Evolutionary conservation across 2,888 invertebrate genomes (phyloP), one percentile per base, ranked within the genome.

Genomic region (Odiellus spinosus): DNA sequence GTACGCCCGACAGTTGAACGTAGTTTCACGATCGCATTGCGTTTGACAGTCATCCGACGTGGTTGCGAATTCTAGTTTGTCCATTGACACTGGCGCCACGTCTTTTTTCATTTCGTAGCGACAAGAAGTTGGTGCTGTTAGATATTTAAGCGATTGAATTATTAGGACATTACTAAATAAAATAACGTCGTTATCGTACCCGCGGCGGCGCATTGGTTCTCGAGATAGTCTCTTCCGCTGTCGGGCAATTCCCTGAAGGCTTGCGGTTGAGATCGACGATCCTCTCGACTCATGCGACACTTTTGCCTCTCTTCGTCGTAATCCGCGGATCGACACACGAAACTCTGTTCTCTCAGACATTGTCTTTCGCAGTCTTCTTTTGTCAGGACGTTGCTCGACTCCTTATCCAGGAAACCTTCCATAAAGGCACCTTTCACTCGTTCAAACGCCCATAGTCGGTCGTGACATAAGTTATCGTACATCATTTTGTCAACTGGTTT

Each of bases 291-390:
- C 53, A 72, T 56, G 20, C 68, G 63, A 57, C 71, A 71, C 33
- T 66, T 60, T 46, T 63, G 60, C 46, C 60, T 57, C 32, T 63
- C 61, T 50, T 68, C 67, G 56, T 71, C 70, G 61, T 68, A 73
- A 57, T 72, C 71, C 45, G 69, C 71, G 8, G 71, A 71, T 45
- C 68, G 64, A 61, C 72, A 72, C 14, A 66, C 64, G 58, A 72
- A 72, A 34, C 65, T 62, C 15, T 62, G 61, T 59, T 73, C 71
- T 47, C 64, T 63, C n/a, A 72, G 60, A 51, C 72, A 72, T 36
- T 69, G 59, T 43, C 67, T 66, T 50, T 69, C 63, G 56, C 72
- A 72, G 45, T 68, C 67, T 5, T 62, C 63, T 51, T 66, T 63
- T 14, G 59, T 61, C 50, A 64, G 64, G 3, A 68, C 62, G 39